A percentile compares a stretch with the other conserved stretches of the same genome.
These are phyloP conservation scores for Smithornis capensis DNA, from an alignment of 2,113 vertebrate genomes.

Conservation along the genomic window DNA sequence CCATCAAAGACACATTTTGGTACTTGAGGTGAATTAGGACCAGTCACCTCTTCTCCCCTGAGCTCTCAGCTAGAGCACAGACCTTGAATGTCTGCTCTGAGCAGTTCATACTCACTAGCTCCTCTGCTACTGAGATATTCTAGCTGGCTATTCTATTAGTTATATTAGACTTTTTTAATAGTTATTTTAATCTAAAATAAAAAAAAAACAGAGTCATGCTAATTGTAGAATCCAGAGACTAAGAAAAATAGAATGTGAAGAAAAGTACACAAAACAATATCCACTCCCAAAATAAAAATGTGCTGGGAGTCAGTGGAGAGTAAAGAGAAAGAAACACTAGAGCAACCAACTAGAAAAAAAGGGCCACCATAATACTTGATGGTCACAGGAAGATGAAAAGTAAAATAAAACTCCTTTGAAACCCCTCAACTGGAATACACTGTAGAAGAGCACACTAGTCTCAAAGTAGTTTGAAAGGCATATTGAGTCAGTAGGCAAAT, in stretches of 20 bases:
- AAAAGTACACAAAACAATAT: background rate
- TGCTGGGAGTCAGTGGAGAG: background rate
- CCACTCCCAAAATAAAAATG: background rate
- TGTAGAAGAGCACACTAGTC: conserved; percentile 2
- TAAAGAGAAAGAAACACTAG: background rate
- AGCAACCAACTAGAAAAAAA: background rate
- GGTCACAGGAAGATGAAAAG: background rate
- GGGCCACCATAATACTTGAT: background rate
- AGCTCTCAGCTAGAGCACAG: background rate
- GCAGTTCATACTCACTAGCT: background rate
- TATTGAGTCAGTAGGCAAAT: background rate
- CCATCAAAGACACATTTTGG: background rate
- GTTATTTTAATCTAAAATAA: background rate
- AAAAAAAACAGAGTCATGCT: background rate
- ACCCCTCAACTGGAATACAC: background rate
- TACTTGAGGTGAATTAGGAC: background rate
- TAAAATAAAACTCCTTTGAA: background rate
- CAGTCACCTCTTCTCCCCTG: background rate
- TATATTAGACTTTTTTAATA: background rate
- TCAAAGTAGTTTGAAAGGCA: background rate
- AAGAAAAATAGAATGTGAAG: background rate
- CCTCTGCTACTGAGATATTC: background rate
- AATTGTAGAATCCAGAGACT: background rate
- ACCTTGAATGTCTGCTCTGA: background rate
- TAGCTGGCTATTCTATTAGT: background rate